phyloP scores from a whole-genome alignment of 2,888 invertebrate genomes.

The Idaea dimidiata region DNA sequence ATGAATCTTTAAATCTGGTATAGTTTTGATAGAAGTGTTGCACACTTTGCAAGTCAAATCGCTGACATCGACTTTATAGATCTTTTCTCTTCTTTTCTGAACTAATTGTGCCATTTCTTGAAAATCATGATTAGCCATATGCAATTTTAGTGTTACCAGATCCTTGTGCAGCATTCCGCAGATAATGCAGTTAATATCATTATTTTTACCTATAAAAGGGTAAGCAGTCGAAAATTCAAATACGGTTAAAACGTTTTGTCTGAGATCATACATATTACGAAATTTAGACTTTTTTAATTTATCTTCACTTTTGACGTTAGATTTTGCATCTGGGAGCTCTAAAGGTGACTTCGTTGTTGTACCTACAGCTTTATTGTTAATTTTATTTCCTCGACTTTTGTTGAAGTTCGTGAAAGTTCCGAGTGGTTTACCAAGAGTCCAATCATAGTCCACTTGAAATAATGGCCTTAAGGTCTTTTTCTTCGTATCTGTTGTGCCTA shows the following conservation, averaged over 20 bases:
- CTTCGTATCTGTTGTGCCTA: constrained; percentile 17
- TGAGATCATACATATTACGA: background rate
- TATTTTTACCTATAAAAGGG: background rate
- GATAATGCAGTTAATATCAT: background rate
- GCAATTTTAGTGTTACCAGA: background rate
- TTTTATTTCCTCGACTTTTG: background rate
- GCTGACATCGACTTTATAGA: background rate
- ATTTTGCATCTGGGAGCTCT: background rate
- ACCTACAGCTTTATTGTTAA: background rate
- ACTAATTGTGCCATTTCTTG: background rate
- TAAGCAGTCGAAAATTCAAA: background rate
- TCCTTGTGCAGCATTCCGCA: background rate
- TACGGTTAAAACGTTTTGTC: background rate
- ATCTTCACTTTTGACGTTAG: background rate
- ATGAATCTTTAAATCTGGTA: background rate
- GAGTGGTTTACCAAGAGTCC: background rate
- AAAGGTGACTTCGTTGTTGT: background rate
- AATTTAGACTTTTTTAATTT: background rate
- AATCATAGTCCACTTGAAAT: constrained; percentile 7
- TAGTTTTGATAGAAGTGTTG: background rate
- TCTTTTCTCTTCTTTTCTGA: background rate
- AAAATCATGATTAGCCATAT: background rate
- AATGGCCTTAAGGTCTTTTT: constrained; percentile 13
- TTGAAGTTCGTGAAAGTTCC: background rate
- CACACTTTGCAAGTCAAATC: constrained; percentile 1